A percentile compares a stretch with the other conserved stretches of the same genome.
These are phyloP conservation scores for Gorilla gorilla DNA, from an alignment of 2,113 vertebrate species.

Conservation along the genomic window DNA sequence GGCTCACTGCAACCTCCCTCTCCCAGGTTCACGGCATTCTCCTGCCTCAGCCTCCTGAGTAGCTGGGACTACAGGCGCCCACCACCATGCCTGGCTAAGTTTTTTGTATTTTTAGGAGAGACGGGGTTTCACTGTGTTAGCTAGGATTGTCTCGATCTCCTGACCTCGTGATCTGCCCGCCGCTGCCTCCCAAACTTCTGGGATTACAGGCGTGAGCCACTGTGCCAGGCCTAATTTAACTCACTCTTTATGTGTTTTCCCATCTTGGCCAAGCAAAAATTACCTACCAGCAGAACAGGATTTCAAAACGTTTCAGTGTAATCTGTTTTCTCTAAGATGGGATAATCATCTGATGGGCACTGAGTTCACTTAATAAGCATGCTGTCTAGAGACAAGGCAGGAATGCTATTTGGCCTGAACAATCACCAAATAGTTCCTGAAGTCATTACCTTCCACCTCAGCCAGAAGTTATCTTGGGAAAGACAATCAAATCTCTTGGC, in stretches of 20 bases:
- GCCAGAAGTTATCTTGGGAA: background rate
- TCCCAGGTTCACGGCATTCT: too few relatives aligned
- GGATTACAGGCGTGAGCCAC: too few relatives aligned
- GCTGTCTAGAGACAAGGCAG: background rate
- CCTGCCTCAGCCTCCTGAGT: too few relatives aligned
- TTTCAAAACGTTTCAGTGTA: background rate
- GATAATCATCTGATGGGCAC: background rate
- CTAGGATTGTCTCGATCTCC: too few relatives aligned
- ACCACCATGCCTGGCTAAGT: too few relatives aligned
- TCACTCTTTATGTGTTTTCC: background rate
- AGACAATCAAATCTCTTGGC: background rate
- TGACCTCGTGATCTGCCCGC: too few relatives aligned
- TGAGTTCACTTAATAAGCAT: background rate
- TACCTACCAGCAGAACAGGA: background rate
- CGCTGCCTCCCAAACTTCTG: too few relatives aligned
- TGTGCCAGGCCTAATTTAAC: background rate
- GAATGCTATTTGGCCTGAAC: background rate
- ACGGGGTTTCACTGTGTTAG: too few relatives aligned
- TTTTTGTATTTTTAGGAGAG: too few relatives aligned
- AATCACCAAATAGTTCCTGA: background rate
- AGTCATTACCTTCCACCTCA: background rate
- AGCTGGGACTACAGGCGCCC: too few relatives aligned
- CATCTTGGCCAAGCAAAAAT: background rate
- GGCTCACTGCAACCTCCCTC: too few relatives aligned
- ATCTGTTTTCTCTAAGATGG: background rate